Evolutionary conservation across 2,113 vertebrate genomes (phyloP).

Genomic region (Bucco capensis): DNA sequence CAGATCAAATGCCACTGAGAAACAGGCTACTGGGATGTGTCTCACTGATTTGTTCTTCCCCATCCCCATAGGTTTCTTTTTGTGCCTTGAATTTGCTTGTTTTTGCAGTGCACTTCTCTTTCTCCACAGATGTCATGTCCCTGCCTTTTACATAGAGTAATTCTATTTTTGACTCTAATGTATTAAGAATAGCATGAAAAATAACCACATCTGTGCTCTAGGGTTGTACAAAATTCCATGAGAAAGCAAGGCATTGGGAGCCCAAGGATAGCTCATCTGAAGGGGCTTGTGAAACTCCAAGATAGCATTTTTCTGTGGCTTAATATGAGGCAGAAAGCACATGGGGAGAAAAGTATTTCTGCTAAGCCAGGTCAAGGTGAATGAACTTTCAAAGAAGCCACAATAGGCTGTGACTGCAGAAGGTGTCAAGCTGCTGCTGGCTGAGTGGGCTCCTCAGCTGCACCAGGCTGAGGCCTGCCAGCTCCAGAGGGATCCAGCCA

Average conservation of each 20-base stretch:
- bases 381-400: neutral
- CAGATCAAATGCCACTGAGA: neutral
- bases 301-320: neutral
- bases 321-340: neutral
- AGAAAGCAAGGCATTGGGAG: neutral
- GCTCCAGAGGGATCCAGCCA: neutral
- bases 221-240: constrained; percentile 21
- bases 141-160: constrained; percentile 19
- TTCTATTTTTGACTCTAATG: constrained; percentile 39
- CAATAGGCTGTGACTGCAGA: neutral
- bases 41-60: neutral
- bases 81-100: constrained; percentile 2
- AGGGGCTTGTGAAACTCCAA: neutral
- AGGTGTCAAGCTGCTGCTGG: neutral
- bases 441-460: neutral
- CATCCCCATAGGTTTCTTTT: constrained; percentile 30
- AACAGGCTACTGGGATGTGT: neutral
- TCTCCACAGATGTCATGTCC: neutral
- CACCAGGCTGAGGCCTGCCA: neutral
- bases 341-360: neutral
- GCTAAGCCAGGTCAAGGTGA: constrained; percentile 40
- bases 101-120: neutral
- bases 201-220: neutral
- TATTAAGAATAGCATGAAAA: constrained; percentile 29
- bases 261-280: neutral